These are phyloP conservation scores for Myzus persicae DNA, from an alignment of 1,140 invertebrate genomes.

Conservation along the genomic window DNA sequence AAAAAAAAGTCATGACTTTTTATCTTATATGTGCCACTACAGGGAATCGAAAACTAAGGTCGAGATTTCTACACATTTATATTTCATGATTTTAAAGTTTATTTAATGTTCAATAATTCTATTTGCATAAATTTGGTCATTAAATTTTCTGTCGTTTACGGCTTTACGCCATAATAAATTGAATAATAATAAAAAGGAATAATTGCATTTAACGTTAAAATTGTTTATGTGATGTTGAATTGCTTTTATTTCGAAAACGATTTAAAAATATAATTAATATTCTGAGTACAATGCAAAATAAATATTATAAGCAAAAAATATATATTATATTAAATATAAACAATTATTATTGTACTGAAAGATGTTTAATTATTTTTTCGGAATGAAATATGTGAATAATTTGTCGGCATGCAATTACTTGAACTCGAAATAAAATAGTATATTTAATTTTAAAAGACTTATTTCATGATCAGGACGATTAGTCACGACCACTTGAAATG, in stretches of 20 bases:
- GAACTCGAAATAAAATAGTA: background rate
- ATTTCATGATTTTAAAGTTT: background rate
- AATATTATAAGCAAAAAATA: background rate
- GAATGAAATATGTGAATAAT: background rate
- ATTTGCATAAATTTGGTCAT: background rate
- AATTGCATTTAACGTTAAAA: background rate
- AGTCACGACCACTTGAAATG: background rate
- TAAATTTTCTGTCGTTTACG: background rate
- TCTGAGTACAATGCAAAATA: background rate
- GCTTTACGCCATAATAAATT: background rate
- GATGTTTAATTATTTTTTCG: background rate
- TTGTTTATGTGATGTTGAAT: background rate
- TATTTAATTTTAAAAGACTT: too few relatives aligned
- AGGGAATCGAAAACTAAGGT: background rate
- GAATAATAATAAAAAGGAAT: background rate
- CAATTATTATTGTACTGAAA: background rate
- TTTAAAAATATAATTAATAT: background rate
- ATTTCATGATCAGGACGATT: background rate
- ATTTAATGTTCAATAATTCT: background rate
- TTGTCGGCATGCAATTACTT: background rate
- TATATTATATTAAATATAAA: background rate
- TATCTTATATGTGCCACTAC: background rate
- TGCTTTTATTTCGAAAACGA: background rate
- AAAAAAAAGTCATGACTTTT: background rate
- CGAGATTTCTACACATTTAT: background rate